Evolutionary conservation across 2,888 invertebrate species (phyloP), one percentile per base, ranked within the genome.

Genomic region (Eubasilissa splendida): DNA sequence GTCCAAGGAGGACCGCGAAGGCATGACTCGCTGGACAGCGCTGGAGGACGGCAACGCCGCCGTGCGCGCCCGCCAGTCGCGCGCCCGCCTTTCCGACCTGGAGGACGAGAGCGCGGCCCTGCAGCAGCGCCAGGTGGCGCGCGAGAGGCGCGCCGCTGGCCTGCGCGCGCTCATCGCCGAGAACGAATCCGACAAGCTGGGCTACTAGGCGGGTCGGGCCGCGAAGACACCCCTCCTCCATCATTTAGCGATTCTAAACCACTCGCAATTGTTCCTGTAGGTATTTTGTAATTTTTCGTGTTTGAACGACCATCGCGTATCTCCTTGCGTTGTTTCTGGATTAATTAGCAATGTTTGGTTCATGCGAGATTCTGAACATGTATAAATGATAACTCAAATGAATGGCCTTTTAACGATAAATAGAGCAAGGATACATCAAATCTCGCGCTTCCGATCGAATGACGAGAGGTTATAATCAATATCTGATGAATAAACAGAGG

Each of bases 101-200:
- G 95, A 95, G 85, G 93, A 93, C 74, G 95, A 96, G 87, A 95
- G 95, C 93, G 91, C 93, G 63, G 94, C 93, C 84, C 88, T 95
- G 81, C 92, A 90, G 22, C 94, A 95, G 85, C 92, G 93, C 85
- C 93, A 92, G 85, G 93, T 93, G 0, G 92, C 92, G 31, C 91
- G 95, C 83, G 95, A 95, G 86, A 92, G 93, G 81, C 92, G 95
- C 68, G 92, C 93, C 2, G 94, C 94, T 0, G 92, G 94, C 76
- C 91, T 95, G 53, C 91, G 93, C 77, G 93, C 94, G 0, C 87
- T 95, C 50, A 92, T 95, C 22, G 94, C 93, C 75, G 95, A 92
- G 84, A 88, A 88, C 7, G 93, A 93, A 1, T 9, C 31, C 22
- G 70, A 70, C 54, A 70, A 70, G 31, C 70, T 70, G 5, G 9